These are phyloP conservation scores for Tipula confusa DNA, from an alignment of 2,888 invertebrate genomes.

Conservation along the genomic window DNA sequence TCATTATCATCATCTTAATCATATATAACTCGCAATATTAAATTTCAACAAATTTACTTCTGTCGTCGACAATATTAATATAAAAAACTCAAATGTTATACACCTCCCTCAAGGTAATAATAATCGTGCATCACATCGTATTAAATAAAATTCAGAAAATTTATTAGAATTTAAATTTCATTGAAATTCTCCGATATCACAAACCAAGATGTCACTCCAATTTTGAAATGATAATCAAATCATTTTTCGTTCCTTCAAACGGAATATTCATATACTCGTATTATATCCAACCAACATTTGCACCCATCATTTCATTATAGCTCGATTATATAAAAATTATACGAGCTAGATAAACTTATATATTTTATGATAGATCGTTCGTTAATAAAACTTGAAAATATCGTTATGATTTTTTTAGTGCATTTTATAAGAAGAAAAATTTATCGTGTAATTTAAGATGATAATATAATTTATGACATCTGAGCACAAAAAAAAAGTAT, in stretches of 20 bases:
- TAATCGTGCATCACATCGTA: constrained; percentile 12
- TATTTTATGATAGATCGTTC: neutral
- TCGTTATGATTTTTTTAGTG: constrained; percentile 3
- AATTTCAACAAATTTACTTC: neutral
- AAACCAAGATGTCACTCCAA: neutral
- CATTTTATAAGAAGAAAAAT: neutral
- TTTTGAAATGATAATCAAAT: constrained; percentile 3
- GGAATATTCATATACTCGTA: no score
- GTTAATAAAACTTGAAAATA: neutral
- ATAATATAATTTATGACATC: constrained; percentile 6
- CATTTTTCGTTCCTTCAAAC: neutral
- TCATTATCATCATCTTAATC: neutral
- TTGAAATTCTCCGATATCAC: neutral
- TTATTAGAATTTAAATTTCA: neutral
- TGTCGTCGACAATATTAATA: neutral
- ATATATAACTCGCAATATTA: neutral
- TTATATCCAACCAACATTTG: neutral
- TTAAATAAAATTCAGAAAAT: neutral
- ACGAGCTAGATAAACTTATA: neutral
- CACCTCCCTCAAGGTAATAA: neutral
- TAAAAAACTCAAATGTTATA: neutral
- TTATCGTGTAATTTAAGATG: neutral
- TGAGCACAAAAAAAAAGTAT: neutral
- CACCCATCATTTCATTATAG: neutral
- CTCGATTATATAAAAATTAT: neutral